Base-by-base conservation (phyloP, 2,888 invertebrate species). In the Neoitamus cyanurus region DNA sequence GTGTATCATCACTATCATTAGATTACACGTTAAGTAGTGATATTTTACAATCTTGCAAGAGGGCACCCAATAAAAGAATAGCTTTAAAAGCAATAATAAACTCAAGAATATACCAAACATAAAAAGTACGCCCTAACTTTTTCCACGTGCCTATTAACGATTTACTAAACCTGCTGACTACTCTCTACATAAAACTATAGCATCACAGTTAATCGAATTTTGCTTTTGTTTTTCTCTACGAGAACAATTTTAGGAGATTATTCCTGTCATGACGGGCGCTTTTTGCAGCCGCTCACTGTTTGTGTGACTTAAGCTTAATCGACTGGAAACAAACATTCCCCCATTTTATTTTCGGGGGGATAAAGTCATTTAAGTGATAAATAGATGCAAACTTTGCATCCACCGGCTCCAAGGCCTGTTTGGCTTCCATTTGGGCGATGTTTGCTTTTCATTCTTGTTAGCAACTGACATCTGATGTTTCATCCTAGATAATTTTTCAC, bases 341-440 rank as follows among this genome's bases (percentile, higher is more conserved):
- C 58, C 58, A 25, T 58, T 58, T 58, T 58, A 58, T 58, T 58
- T 58, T 58, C 20, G 58, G 58, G 48, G 58, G 58, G 58, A 58
- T 58, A 58, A 58, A 58, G 58, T 58, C 58, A 58, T 58, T 58
- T 58, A 58, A 58, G 58, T 58, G 58, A 58, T 58, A 58, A 58
- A 58, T 58, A 58, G 58, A 58, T 58, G 58, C 58, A 58, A 58
- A 58, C 58, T 58, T 58, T 58, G 58, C 58, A 58, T 58, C 58
- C 58, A 20, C 6, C 58, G 25, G 58, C 58, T 58, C 58, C 58
- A 25, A 2, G 20, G 25, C 58, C 58, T 58, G 58, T 58, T 58
- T 58, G 58, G 9, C 58, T 58, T 58, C 58, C 25, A 58, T 58
- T 58, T 58, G 58, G 58, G 25, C 15, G 58, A 58, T 58, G 58